phyloP scores from a whole-genome alignment of 2,113 vertebrate species.

The Chlamydotis undulata region DNA sequence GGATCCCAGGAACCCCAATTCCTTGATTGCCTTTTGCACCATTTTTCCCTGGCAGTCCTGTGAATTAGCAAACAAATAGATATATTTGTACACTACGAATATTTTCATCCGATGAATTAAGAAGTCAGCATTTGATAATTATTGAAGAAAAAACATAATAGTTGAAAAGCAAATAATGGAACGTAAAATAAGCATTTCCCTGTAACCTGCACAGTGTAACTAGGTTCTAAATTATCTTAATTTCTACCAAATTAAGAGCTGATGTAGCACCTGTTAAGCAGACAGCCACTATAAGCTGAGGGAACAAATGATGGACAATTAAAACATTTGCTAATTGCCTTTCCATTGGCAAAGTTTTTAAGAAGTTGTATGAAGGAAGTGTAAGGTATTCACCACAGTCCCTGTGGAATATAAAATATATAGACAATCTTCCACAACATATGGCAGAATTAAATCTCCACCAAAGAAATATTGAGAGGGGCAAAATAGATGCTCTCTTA shows the following conservation, averaged over 20 bases:
- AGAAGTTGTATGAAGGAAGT: neutral
- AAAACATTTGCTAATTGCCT: neutral
- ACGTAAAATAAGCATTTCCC: neutral
- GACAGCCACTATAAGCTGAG: neutral
- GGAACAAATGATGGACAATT: neutral
- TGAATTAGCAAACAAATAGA: constrained; percentile 26
- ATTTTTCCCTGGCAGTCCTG: constrained; percentile 87
- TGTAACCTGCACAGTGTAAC: neutral
- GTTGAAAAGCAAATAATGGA: neutral
- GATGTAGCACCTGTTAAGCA: neutral
- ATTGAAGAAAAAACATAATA: neutral
- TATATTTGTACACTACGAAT: neutral
- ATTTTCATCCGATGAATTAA: neutral
- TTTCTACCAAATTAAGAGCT: neutral
- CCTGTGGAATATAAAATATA: neutral
- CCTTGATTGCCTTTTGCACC: constrained; percentile 89
- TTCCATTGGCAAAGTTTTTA: neutral
- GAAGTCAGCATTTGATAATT: neutral
- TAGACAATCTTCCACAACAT: neutral
- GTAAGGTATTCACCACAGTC: neutral
- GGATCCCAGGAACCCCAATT: constrained; percentile 81
- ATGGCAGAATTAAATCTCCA: neutral
- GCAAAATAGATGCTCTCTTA: neutral
- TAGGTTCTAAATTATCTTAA: neutral
- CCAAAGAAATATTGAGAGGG: neutral